Base-by-base conservation (phyloP, 2,888 invertebrate genomes). In the Lasioglossum calceatum region DNA sequence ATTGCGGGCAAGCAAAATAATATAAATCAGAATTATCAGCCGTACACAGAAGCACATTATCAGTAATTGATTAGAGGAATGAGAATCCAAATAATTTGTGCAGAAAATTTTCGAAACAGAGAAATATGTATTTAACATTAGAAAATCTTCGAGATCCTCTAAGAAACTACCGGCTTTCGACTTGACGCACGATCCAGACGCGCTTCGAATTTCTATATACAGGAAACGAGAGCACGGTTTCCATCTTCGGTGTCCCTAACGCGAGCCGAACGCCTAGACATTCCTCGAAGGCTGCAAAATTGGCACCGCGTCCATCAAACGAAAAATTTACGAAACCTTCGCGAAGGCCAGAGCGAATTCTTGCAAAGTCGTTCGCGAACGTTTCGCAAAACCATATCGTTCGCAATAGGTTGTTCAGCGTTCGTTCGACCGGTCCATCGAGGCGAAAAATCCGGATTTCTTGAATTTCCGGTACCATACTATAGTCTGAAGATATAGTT, bases 191-290 rank as follows among this genome's bases (percentile, higher is more conserved):
- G 54, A 54, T 54, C 10, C 54, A 54, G 23, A 3, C 54, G 54
- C 54, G 81, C 77, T 84, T 71, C 64, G 61, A 76, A 85, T 81
- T 85, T 86, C 93, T 93, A 90, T 93, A 94, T 93, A 93, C 90
- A 93, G 93, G 83, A 86, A 93, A 92, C 86, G 91, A 86, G 93
- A 93, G 92, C 93, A 92, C 93, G 93, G 91, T 93, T 92, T 93
- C 92, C 93, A 91, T 91, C 92, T 88, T 85, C 88, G 88, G 79
- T 82, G 73, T 87, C 87, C 83, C 88, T 84, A 82, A 80, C 85
- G 76, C 71, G 84, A 75, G 77, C 84, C 84, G 88, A 91, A 80
- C 87, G 84, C 82, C 85, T 72, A 77, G 74, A 58, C 75, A 86
- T 86, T 81, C 83, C 85, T 39, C 27, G 61, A 36, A 71, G 73